Evolutionary conservation across 2,113 vertebrate species (phyloP).

Genomic region (Archocentrus centrarchus): DNA sequence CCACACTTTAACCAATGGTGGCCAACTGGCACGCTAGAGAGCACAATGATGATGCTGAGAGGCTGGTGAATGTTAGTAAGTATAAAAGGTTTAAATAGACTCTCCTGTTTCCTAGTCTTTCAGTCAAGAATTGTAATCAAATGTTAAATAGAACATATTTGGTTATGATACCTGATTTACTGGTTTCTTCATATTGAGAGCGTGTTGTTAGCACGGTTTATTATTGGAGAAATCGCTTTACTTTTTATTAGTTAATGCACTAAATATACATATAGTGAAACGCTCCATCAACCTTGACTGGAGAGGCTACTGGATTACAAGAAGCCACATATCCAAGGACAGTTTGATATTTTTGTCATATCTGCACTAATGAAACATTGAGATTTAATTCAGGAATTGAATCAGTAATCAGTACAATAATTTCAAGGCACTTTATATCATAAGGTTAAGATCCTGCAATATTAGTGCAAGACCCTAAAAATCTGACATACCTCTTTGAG

Average conservation of each 20-base stretch:
- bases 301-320: neutral
- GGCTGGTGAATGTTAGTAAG: slow-evolving; percentile 16
- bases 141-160: neutral
- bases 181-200: neutral
- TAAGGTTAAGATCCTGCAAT: neutral
- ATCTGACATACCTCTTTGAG: neutral
- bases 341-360: neutral
- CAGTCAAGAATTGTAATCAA: neutral
- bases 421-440: neutral
- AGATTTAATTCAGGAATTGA: neutral
- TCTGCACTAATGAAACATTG: neutral
- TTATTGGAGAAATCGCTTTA: neutral
- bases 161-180: neutral
- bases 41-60: slow-evolving; percentile 20
- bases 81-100: neutral
- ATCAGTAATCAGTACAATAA: neutral
- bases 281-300: neutral
- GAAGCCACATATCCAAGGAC: too few species aligned
- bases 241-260: too few species aligned
- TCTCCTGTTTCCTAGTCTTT: neutral
- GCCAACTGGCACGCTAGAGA: slow-evolving; percentile 2
- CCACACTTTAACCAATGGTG: neutral
- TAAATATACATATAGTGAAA: neutral
- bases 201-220: neutral
- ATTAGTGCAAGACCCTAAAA: neutral